These are phyloP conservation scores for Andrena camellia DNA, from an alignment of 2,888 invertebrate genomes.

Conservation along the genomic window DNA sequence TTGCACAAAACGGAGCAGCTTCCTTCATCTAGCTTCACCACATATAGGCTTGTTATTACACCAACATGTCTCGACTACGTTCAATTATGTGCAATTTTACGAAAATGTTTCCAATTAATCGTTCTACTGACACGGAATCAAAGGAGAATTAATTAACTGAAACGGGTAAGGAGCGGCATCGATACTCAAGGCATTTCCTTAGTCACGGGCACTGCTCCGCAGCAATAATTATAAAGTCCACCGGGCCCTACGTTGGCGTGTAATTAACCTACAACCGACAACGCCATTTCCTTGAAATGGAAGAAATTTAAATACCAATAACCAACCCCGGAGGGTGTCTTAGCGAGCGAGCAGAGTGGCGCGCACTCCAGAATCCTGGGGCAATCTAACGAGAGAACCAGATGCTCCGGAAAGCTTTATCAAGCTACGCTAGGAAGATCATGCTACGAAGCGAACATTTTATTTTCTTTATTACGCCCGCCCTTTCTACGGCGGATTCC, in stretches of 20 bases:
- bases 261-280: slow-evolving; percentile 71
- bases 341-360: slow-evolving; percentile 47
- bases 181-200: slow-evolving; percentile 45
- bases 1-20: background rate
- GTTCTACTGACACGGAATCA: background rate
- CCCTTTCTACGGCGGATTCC: background rate
- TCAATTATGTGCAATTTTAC: background rate
- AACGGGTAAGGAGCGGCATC: slow-evolving; percentile 31
- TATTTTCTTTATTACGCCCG: slow-evolving; percentile 16
- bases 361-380: slow-evolving; percentile 50
- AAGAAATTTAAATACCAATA: slow-evolving; percentile 75
- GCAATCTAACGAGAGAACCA: slow-evolving; percentile 66
- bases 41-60: background rate
- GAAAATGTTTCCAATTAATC: background rate
- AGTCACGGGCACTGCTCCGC: slow-evolving; percentile 35
- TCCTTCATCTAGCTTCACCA: background rate
- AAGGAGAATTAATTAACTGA: slow-evolving; percentile 40
- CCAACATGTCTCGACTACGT: background rate
- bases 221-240: slow-evolving; percentile 65
- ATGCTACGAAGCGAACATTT: slow-evolving; percentile 41
- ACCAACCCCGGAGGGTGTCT: slow-evolving; percentile 60
- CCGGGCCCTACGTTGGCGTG: slow-evolving; percentile 45
- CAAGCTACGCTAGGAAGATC: slow-evolving; percentile 42
- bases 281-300: slow-evolving; percentile 64
- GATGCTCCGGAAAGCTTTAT: slow-evolving; percentile 68